These are phyloP conservation scores for Pheucticus melanocephalus DNA, from an alignment of 2,113 vertebrate genomes.

Conservation along the genomic window DNA sequence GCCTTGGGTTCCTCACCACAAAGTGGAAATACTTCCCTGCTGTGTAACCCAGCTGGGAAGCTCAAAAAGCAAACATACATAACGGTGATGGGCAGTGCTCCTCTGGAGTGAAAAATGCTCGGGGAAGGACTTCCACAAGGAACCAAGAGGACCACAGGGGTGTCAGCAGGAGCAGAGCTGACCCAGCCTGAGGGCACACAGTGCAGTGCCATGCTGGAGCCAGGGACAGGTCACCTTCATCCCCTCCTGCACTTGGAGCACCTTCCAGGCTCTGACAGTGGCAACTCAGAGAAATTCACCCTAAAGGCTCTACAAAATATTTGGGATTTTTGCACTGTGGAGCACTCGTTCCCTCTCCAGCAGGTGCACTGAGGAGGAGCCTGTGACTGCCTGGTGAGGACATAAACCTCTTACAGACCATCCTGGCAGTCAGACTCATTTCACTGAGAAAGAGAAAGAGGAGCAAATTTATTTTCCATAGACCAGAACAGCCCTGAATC, in stretches of 20 bases:
- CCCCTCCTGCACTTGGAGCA: background rate
- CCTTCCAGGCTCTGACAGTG: fast-evolving
- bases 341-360: background rate
- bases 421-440: background rate
- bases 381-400: background rate
- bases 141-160: background rate
- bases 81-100: background rate
- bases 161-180: background rate
- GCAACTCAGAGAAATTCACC: background rate
- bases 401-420: background rate
- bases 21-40: background rate
- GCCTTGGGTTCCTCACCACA: background rate
- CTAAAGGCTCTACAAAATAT: background rate
- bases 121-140: background rate
- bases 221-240: background rate
- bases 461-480: background rate
- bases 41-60: background rate
- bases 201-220: fast-evolving
- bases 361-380: background rate
- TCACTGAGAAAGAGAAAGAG: fast-evolving
- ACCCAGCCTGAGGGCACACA: background rate
- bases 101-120: background rate
- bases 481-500: background rate
- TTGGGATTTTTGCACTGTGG: background rate
- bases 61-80: background rate